Percentiles rank a stretch among this genome's conserved stretches.
These are phyloP conservation scores for Montipora foliosa DNA, from an alignment of 64 coral and sea anemone genomes.

Conservation along the genomic window DNA sequence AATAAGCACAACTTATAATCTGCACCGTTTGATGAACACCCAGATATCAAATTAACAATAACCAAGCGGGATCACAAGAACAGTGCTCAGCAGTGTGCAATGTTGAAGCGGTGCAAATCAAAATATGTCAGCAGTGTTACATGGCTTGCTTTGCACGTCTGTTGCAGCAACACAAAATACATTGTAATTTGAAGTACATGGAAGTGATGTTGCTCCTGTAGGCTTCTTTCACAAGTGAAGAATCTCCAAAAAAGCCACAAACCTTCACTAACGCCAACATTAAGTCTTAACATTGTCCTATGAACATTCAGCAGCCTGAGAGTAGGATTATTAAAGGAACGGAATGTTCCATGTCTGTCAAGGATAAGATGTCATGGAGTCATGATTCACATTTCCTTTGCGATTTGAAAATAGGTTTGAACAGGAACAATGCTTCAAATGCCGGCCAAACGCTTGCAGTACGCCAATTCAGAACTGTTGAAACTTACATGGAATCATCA, in stretches of 20 bases:
- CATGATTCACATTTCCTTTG: no score
- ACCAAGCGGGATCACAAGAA: not conserved
- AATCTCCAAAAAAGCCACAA: not conserved
- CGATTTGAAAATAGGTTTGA: no score
- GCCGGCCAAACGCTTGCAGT: no score
- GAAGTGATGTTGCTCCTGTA: no score
- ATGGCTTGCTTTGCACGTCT: not conserved
- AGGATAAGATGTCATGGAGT: no score
- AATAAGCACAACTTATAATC: not conserved
- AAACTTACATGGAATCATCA: conserved; percentile 53
- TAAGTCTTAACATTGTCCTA: not conserved
- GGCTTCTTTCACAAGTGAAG: not conserved
- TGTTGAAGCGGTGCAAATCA: not conserved
- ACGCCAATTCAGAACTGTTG: not conserved
- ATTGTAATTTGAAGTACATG: not conserved
- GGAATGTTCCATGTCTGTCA: no score
- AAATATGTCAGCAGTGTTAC: not conserved
- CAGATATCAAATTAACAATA: not conserved
- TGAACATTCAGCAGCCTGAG: not conserved
- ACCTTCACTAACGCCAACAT: not conserved
- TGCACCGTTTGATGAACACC: not conserved
- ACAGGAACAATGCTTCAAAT: no score
- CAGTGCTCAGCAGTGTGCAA: not conserved
- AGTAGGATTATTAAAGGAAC: no score
- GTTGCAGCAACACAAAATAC: not conserved